These are phyloP conservation scores for Pachypeltis micranthus DNA, from an alignment of 1,140 invertebrate species.

Conservation along the genomic window DNA sequence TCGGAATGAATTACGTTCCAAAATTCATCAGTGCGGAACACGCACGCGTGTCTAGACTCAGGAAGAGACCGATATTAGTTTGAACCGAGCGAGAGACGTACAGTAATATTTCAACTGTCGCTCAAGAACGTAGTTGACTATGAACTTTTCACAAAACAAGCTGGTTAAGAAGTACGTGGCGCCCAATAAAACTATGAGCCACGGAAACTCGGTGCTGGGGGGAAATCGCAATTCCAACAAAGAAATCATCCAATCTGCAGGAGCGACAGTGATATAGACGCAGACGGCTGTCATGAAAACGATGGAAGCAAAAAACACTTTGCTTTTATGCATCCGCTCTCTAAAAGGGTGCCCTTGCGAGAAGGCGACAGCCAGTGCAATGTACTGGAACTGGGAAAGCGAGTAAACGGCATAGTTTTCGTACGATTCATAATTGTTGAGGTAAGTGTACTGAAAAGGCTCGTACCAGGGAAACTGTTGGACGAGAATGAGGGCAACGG, in stretches of 20 bases:
- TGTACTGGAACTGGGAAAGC: constrained; percentile 86
- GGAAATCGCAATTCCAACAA: constrained; percentile 56
- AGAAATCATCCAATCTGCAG: constrained; percentile 46
- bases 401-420: constrained; percentile 80
- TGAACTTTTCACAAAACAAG: constrained; percentile 42
- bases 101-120: neutral
- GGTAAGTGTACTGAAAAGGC: constrained; percentile 42
- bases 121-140: constrained; percentile 35
- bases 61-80: neutral
- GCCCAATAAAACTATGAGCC: constrained; percentile 47
- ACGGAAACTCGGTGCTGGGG: constrained; percentile 46
- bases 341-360: constrained; percentile 84
- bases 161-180: constrained; percentile 42
- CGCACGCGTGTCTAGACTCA: too few species aligned
- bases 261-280: constrained; percentile 54
- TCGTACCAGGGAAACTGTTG: constrained; percentile 58
- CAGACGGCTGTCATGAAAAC: constrained; percentile 49
- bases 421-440: constrained; percentile 43
- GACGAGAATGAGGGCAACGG: constrained; percentile 48
- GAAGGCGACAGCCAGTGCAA: constrained; percentile 77
- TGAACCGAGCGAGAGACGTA: neutral
- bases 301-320: constrained; percentile 49
- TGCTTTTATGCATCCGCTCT: constrained; percentile 69
- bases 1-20: too few species aligned
- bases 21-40: too few species aligned